These are phyloP conservation scores for Alfaro cultratus DNA, from an alignment of 2,797 vertebrate species.

Conservation along the genomic window DNA sequence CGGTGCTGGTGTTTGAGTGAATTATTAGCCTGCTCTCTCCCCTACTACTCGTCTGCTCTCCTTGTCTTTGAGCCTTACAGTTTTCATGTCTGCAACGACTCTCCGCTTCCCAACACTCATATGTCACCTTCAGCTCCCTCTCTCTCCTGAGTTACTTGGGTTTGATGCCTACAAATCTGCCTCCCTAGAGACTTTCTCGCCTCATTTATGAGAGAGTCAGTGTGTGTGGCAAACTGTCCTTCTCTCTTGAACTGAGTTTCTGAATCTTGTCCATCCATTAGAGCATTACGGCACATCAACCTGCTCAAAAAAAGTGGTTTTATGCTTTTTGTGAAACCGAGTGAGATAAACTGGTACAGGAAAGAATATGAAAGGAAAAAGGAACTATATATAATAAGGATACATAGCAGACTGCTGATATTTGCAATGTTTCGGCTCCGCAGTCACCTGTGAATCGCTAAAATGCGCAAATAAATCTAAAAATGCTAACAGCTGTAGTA, in stretches of 20 bases:
- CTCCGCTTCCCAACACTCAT: constrained; percentile 36
- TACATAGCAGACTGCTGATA: neutral
- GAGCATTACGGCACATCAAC: constrained; percentile 55
- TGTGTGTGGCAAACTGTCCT: constrained; percentile 42
- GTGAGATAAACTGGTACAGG: neutral
- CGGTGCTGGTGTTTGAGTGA: constrained; percentile 52
- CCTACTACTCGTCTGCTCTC: constrained; percentile 25
- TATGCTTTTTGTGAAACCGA: constrained; percentile 27
- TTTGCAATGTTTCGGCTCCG: neutral
- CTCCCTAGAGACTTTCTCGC: constrained; percentile 44
- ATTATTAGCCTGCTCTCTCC: constrained; percentile 63
- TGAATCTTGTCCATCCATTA: constrained; percentile 59
- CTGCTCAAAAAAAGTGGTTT: constrained; percentile 12
- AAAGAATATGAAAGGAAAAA: neutral
- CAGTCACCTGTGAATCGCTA: neutral
- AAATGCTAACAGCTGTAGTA: neutral
- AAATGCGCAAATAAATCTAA: neutral
- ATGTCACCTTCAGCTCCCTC: constrained; percentile 69
- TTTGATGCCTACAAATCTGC: constrained; percentile 55
- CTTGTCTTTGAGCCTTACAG: constrained; percentile 43
- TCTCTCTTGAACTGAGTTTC: constrained; percentile 38
- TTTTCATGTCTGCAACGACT: constrained; percentile 28
- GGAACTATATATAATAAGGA: neutral
- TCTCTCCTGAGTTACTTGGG: constrained; percentile 46
- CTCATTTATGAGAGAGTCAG: constrained; percentile 33